phyloP scores from a whole-genome alignment of 2,797 vertebrate species.

The Lagodon rhomboides region DNA sequence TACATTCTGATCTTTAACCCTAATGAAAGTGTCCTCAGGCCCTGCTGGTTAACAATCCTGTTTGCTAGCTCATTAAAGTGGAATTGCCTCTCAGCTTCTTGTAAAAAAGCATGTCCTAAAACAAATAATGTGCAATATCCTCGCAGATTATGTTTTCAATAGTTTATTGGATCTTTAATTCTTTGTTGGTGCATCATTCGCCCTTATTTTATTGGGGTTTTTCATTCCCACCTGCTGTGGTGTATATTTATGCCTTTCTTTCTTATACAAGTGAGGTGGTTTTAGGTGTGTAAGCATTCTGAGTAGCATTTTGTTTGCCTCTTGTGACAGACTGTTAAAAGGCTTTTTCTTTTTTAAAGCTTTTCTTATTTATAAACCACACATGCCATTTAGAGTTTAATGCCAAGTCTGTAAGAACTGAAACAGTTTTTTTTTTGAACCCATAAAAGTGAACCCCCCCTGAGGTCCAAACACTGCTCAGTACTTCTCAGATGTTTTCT shows the following conservation, averaged over 20 bases:
- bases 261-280: background rate
- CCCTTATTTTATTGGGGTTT: background rate
- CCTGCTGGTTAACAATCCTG: conserved; percentile 27
- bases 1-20: conserved; percentile 50
- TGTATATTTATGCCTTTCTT: background rate
- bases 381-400: conserved; percentile 6
- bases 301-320: background rate
- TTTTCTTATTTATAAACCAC: conserved; percentile 9
- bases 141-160: conserved; percentile 19
- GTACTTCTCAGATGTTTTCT: background rate
- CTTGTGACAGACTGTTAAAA: background rate
- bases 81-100: conserved; percentile 41
- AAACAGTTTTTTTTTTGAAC: conserved; percentile 13
- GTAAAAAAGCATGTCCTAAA: conserved; percentile 46
- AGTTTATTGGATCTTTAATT: conserved; percentile 27
- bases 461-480: conserved; percentile 8
- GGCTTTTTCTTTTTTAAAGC: background rate
- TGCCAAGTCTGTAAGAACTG: background rate
- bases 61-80: conserved; percentile 52
- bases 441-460: conserved; percentile 19
- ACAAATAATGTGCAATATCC: conserved; percentile 21
- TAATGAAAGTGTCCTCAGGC: conserved; percentile 37
- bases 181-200: background rate
- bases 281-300: background rate
- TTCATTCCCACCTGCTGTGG: background rate